These are phyloP conservation scores for Leontocebus nigricollis DNA, from an alignment of 2,797 vertebrate species.

Conservation along the genomic window DNA sequence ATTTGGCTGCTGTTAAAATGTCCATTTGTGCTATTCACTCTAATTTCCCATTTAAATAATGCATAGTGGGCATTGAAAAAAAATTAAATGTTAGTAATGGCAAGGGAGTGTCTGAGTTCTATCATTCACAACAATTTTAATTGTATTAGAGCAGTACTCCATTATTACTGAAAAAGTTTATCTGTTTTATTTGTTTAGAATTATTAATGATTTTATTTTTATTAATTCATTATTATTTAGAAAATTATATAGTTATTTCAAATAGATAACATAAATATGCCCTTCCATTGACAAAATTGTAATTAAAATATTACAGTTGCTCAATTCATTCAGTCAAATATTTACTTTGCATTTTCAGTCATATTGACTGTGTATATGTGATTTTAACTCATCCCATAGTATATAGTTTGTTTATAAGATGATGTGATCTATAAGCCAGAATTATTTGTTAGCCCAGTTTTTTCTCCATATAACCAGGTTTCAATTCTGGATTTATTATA, in stretches of 20 bases:
- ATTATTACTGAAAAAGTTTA: constrained; percentile 30
- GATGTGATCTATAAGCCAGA: background rate
- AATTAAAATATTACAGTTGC: background rate
- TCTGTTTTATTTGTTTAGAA: constrained; percentile 26
- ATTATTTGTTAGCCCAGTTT: background rate
- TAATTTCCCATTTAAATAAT: constrained; percentile 50
- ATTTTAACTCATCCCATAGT: background rate
- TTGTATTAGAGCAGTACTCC: background rate
- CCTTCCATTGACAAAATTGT: background rate
- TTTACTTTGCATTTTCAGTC: background rate
- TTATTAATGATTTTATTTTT: background rate
- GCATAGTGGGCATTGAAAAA: background rate
- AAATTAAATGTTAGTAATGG: background rate
- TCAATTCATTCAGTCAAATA: constrained; percentile 13
- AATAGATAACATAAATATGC: background rate
- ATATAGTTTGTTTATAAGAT: background rate
- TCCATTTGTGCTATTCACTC: constrained; percentile 29
- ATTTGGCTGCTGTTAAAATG: constrained; percentile 14
- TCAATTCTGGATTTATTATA: background rate
- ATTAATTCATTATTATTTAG: constrained; percentile 46
- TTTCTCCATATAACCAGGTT: background rate
- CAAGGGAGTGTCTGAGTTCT: background rate
- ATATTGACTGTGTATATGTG: background rate
- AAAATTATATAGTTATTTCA: constrained; percentile 33
- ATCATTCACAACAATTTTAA: constrained; percentile 34